Percentiles rank a stretch among this genome's conserved stretches.
Conservation (phyloP, 2,797 vertebrate genomes). For the Myoxocephalus aenaeus region DNA sequence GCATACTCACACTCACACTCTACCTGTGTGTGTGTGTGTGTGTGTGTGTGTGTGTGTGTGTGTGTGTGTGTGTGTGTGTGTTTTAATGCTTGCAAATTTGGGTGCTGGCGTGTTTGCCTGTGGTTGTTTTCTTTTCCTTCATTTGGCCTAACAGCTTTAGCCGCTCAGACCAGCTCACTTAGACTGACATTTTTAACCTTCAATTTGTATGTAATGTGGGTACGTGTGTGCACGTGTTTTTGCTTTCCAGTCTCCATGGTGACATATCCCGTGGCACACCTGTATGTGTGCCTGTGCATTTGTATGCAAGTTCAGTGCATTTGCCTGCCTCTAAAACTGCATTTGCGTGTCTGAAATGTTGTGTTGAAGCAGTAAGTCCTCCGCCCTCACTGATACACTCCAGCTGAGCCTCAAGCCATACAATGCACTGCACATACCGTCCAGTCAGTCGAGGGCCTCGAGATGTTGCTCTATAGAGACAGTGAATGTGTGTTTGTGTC, state of each 20-base stretch:
- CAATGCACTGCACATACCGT: slow-evolving; percentile 28
- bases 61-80: slow-evolving; percentile 15
- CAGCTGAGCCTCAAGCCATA: slow-evolving; percentile 57
- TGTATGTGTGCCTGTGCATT: slow-evolving; percentile 25
- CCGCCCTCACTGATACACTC: slow-evolving; percentile 46
- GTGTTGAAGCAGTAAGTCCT: slow-evolving; percentile 27
- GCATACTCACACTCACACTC: slow-evolving; percentile 2
- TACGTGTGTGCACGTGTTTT: background rate
- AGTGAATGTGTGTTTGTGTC: slow-evolving; percentile 26
- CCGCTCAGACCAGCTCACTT: slow-evolving; percentile 37
- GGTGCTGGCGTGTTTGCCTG: slow-evolving; percentile 57
- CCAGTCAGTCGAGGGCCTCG: slow-evolving; percentile 34
- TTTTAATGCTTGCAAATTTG: slow-evolving; percentile 64
- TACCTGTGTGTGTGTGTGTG: slow-evolving; percentile 23
- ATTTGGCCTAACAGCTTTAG: slow-evolving; percentile 58
- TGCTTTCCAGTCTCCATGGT: slow-evolving; percentile 47
- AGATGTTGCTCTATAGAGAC: slow-evolving; percentile 64
- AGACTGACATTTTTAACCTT: slow-evolving; percentile 47
- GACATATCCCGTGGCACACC: slow-evolving; percentile 28
- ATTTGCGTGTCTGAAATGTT: slow-evolving; percentile 46
- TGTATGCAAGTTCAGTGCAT: slow-evolving; percentile 31
- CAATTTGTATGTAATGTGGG: slow-evolving; percentile 21
- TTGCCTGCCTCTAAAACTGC: background rate
- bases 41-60: too few species aligned
- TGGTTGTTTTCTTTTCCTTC: slow-evolving; percentile 63